These are phyloP conservation scores for Panthera uncia DNA, from an alignment of 2,113 vertebrate genomes.

Conservation along the genomic window DNA sequence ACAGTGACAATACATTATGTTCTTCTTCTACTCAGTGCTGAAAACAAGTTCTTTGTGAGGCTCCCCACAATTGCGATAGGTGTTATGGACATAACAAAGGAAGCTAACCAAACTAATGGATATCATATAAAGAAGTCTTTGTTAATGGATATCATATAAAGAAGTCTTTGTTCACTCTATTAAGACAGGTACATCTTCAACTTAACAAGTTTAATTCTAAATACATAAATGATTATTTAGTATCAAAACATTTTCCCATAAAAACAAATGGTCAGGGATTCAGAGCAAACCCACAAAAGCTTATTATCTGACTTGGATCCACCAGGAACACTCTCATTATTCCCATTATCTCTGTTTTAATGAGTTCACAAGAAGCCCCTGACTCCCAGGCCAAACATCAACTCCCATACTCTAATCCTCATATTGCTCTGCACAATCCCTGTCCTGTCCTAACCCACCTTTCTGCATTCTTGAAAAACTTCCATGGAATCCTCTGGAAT, in stretches of 20 bases:
- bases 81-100: not conserved
- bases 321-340: slow-evolving; percentile 3
- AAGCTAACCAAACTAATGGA: slow-evolving; percentile 18
- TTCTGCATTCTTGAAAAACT: slow-evolving; percentile 8
- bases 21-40: not conserved
- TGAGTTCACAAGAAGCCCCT: not conserved
- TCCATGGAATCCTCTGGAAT: slow-evolving; percentile 10
- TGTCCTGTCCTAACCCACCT: not conserved
- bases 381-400: not conserved
- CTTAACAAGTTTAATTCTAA: slow-evolving; percentile 42
- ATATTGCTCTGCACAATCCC: not conserved
- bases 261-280: slow-evolving; percentile 24
- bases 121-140: not conserved
- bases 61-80: not conserved
- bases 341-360: not conserved
- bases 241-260: slow-evolving; percentile 21
- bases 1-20: slow-evolving; percentile 7
- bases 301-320: not conserved
- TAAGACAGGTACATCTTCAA: not conserved
- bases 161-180: not conserved
- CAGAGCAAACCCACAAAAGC: slow-evolving; percentile 55
- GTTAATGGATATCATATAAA: not conserved
- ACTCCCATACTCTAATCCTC: not conserved
- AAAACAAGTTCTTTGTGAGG: slow-evolving; percentile 27
- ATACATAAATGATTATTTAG: slow-evolving; percentile 23